These are phyloP conservation scores for Hedya salicella DNA, from an alignment of 2,888 invertebrate species.

Conservation along the genomic window DNA sequence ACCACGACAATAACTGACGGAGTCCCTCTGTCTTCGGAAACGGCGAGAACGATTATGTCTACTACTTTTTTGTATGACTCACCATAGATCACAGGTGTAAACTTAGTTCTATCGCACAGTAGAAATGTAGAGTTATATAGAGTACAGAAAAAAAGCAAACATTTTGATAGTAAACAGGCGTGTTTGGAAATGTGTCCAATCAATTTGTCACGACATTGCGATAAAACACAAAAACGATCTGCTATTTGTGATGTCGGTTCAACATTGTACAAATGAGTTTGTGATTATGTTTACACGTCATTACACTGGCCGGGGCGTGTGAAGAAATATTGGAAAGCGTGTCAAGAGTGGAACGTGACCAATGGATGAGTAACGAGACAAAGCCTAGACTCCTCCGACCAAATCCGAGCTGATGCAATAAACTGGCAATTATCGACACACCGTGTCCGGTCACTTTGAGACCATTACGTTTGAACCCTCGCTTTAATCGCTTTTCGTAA, in stretches of 20 bases:
- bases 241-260: neutral
- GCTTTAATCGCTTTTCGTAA: neutral
- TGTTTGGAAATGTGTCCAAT: too few species aligned
- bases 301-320: constrained; percentile 30
- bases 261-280: constrained; percentile 19
- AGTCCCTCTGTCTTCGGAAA: too few species aligned
- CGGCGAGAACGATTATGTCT: too few species aligned
- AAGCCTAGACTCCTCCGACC: constrained; percentile 17
- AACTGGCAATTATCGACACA: constrained; percentile 16
- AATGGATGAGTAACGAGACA: constrained; percentile 44
- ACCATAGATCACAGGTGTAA: too few species aligned
- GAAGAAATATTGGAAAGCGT: constrained; percentile 58
- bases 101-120: too few species aligned
- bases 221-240: neutral
- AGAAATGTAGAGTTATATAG: too few species aligned
- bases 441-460: constrained; percentile 7
- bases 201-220: neutral
- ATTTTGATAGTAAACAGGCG: too few species aligned
- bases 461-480: neutral
- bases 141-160: too few species aligned
- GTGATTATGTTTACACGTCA: constrained; percentile 26
- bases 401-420: constrained; percentile 46
- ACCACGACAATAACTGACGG: too few species aligned
- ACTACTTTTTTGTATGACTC: too few species aligned
- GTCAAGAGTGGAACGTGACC: constrained; percentile 49